Evolutionary conservation across 2,888 invertebrate genomes (phyloP).

Genomic region (Leptopilina syphax): DNA sequence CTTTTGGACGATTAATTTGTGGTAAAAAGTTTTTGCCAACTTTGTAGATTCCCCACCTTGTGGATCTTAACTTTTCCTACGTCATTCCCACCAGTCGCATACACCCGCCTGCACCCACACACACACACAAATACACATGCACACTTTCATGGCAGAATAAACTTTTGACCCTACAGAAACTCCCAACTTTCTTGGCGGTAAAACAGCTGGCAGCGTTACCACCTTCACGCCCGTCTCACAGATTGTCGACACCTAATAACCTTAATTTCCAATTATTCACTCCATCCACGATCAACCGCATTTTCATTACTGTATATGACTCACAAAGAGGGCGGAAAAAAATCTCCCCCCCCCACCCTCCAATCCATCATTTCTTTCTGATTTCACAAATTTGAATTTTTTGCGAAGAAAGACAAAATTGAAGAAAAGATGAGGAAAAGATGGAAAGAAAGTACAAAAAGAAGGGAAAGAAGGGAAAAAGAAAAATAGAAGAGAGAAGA

Average conservation of each 20-base stretch:
- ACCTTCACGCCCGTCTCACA: slow-evolving; percentile 56
- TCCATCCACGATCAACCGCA: slow-evolving; percentile 38
- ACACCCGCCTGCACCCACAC: slow-evolving; percentile 47
- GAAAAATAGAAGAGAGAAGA: no score
- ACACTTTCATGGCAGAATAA: slow-evolving; percentile 62
- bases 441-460: no score
- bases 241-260: slow-evolving; percentile 67
- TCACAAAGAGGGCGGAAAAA: no score
- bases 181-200: slow-evolving; percentile 67
- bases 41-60: slow-evolving; percentile 71
- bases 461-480: no score
- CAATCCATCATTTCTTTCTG: slow-evolving; percentile 1
- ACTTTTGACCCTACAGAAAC: slow-evolving; percentile 66
- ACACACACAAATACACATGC: slow-evolving; percentile 48
- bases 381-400: no score
- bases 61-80: slow-evolving; percentile 70
- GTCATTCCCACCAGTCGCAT: slow-evolving; percentile 69
- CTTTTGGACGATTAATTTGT: slow-evolving; percentile 72
- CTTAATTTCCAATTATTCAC: slow-evolving; percentile 64
- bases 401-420: no score
- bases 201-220: slow-evolving; percentile 65
- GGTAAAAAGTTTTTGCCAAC: slow-evolving; percentile 73
- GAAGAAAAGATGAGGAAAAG: no score
- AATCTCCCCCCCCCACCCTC: no score
- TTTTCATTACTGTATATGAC: slow-evolving; percentile 40